These are phyloP conservation scores for Littorina saxatilis DNA, from an alignment of 1,140 invertebrate genomes.

Conservation along the genomic window DNA sequence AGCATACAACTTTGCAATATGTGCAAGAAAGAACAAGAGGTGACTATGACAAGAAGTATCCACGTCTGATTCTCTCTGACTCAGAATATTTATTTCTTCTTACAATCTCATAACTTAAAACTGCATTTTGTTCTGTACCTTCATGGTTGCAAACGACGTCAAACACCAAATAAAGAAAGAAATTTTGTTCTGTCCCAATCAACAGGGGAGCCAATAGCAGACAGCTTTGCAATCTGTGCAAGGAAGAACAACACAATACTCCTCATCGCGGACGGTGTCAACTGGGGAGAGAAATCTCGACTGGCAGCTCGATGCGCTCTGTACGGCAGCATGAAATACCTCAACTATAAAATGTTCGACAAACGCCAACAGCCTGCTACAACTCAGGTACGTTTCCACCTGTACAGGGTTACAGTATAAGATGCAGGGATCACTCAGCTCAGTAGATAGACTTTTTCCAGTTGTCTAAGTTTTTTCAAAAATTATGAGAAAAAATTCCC, in stretches of 20 bases:
- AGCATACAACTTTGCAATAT: conserved; percentile 92
- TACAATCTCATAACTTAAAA: too few relatives aligned
- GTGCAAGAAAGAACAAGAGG: conserved; percentile 87
- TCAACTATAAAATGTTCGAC: conserved; percentile 86
- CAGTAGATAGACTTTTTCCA: too few relatives aligned
- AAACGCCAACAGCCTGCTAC: conserved; percentile 69
- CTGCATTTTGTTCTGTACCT: too few relatives aligned
- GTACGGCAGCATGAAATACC: conserved; percentile 90
- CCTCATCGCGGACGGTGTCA: conserved; percentile 93
- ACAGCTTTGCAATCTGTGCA: conserved; percentile 90
- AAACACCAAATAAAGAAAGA: too few relatives aligned
- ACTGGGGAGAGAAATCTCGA: conserved; percentile 93
- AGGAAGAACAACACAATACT: conserved; percentile 88
- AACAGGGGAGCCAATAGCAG: conserved; percentile 90
- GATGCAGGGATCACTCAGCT: too few relatives aligned
- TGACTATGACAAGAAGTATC: too few relatives aligned
- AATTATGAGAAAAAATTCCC: too few relatives aligned
- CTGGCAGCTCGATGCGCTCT: conserved; percentile 92
- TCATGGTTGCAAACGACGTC: too few relatives aligned
- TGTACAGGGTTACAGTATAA: too few relatives aligned
- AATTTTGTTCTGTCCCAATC: not conserved
- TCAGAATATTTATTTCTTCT: too few relatives aligned
- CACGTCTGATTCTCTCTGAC: too few relatives aligned
- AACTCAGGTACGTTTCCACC: conserved; percentile 77
- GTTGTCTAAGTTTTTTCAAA: too few relatives aligned